A percentile compares a stretch with the other conserved stretches of the same genome.
Evolutionary conservation across 2,888 invertebrate species (phyloP).

Genomic region (Salticus scenicus): DNA sequence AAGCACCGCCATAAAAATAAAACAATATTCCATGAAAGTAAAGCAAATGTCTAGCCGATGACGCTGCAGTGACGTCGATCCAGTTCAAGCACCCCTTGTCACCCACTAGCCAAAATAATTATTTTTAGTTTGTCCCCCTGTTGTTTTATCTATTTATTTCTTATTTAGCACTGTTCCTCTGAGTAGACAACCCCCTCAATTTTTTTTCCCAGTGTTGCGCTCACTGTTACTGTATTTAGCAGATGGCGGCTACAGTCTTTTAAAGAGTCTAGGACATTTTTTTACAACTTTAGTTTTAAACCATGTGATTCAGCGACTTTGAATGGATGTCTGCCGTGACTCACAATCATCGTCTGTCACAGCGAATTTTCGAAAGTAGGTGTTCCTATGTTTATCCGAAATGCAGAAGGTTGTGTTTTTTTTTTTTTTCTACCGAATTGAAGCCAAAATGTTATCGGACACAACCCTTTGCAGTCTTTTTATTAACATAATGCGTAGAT

Average conservation of each 20-base stretch:
- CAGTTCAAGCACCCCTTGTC: constrained; percentile 15
- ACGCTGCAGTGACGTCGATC: not conserved
- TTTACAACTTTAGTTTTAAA: constrained; percentile 16
- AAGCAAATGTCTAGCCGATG: not conserved
- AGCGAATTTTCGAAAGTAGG: constrained; percentile 29
- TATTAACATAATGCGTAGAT: too few relatives aligned
- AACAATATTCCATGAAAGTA: not conserved
- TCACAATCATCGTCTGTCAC: constrained; percentile 46
- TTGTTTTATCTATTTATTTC: constrained; percentile 23
- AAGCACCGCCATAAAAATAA: not conserved
- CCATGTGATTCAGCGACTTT: constrained; percentile 27
- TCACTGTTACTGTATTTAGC: constrained; percentile 8
- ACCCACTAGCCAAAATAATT: constrained; percentile 22
- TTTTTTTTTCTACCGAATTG: not conserved
- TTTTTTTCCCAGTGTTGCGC: not conserved
- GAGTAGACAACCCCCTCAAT: not conserved
- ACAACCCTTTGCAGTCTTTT: not conserved
- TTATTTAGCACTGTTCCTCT: constrained; percentile 17
- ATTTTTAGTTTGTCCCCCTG: constrained; percentile 1
- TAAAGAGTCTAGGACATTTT: constrained; percentile 19
- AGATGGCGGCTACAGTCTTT: not conserved
- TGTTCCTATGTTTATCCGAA: constrained; percentile 16
- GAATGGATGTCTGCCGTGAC: constrained; percentile 20
- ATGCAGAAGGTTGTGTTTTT: not conserved
- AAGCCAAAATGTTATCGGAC: not conserved